Base-by-base conservation (phyloP, 1,140 invertebrate species). In the Stenopsyche tienmushanensis region DNA sequence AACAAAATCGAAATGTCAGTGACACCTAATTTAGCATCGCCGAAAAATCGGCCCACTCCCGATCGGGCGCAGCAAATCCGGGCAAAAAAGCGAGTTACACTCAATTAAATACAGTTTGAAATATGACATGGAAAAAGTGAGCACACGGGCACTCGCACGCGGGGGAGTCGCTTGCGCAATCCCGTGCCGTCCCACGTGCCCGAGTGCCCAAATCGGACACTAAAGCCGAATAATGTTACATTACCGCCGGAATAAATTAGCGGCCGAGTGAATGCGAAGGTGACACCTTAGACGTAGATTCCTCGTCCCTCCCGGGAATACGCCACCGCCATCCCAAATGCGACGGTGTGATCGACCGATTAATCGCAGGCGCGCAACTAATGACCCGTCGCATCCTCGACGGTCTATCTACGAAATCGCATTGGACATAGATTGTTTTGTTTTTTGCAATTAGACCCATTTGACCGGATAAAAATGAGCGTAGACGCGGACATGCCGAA, bases 1-100 rank as follows among this genome's bases (percentile, higher is more conserved):
- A 50, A 21, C 49, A 50, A 64, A 55, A 57, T 65, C 63, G 44
- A 67, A 67, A 64, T 67, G 66, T 64, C 66, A 67, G 52, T 67
- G 66, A 67, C 66, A 67, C 66, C 62, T 44, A 53, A 63, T 67
- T 52, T 67, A 59, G 62, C 20, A 25, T 26, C 26, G 62, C 20
- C 39, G 50, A 62, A 66, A 66, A 53, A 62, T 29, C 25, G 58
- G 53, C 20, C 50, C 47, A 21, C 58, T 49, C 65, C 41, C 58
- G 53, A 57, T 53, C 25, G 55, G 42, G 26, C 55, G 29, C 50
- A 39, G 25, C 47, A 55, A 66, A 65, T 24, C 25, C 9, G 8
- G 20, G 62, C 54, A 39, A 47, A 47, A 13, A 47, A 47, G 8
- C 44, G 8, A 47, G 44, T 47, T 47, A 47, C 44, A 47, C 44